Evolutionary conservation across 1,140 invertebrate genomes (phyloP), one percentile per base, ranked within the genome.

Genomic region (Drosophila baimaii): DNA sequence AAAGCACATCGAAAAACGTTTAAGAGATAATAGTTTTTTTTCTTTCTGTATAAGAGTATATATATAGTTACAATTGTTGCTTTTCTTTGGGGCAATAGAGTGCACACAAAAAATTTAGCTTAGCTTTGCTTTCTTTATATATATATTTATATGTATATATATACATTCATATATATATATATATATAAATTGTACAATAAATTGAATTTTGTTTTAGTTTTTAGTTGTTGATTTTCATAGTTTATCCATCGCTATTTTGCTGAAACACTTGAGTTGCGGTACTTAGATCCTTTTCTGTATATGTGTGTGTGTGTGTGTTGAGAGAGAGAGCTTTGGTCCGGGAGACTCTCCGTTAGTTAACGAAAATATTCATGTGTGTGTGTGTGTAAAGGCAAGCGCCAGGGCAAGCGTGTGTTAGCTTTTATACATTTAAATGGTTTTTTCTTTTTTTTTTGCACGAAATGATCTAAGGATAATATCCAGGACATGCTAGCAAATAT

Each of bases 201-300:
- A 51, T 64, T 57, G 39, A 47, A 29, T 68, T 81, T 58, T 19
- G 43, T 47, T 64, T 69, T 35, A 35, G 51, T 21, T 54, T 33
- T 31, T n/a, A 23, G 51, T 35, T n/a, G 13, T 7, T 7, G 13
- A 6, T n/a, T 33, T 19, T 49, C 46, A 49, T 49, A 49, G 46
- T 52, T 51, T 33, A 33, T 75, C 66, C 19, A 29, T 29, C 47
- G 54, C 39, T 41, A 56, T 27, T 37, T 52, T 80, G 57, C 56
- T 84, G 81, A 84, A 84, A 84, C 81, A 68, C 81, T 77, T 79
- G 49, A 77, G 81, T 85, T 84, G 81, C 81, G 29, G 29, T 52
- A 51, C 29, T 65, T 54, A 61, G 64, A 85, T 77, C 49, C 63
- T 33, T 68, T 69, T 23, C 49, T 33, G 51, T 52, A 12, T 52